phyloP scores from a whole-genome alignment of 2,888 invertebrate species.

The Nephrotoma appendiculata region DNA sequence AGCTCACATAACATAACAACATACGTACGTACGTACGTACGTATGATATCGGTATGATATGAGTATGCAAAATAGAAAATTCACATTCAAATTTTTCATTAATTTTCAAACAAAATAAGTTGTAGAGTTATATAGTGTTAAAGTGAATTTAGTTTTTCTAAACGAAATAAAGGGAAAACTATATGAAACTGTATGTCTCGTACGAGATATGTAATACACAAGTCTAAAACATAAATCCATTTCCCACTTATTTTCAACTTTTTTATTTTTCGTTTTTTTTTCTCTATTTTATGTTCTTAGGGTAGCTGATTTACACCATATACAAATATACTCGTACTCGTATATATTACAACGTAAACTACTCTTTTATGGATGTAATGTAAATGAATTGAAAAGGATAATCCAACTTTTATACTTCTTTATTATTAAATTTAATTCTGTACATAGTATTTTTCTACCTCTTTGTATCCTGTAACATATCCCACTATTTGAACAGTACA shows the following conservation, averaged over 20 bases:
- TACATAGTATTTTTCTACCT: too few species aligned
- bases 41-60: too few species aligned
- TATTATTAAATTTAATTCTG: not conserved
- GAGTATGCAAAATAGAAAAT: too few species aligned
- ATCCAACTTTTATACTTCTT: not conserved
- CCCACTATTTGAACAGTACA: too few species aligned
- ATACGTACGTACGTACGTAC: too few species aligned
- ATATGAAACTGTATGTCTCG: not conserved
- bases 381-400: not conserved
- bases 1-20: too few species aligned
- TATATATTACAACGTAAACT: not conserved
- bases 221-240: not conserved
- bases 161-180: not conserved
- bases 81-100: not conserved
- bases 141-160: not conserved
- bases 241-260: not conserved
- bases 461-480: too few species aligned
- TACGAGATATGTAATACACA: not conserved
- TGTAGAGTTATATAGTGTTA: not conserved
- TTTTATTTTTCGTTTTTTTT: not conserved
- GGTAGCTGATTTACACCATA: not conserved
- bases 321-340: not conserved
- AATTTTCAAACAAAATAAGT: not conserved
- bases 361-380: not conserved
- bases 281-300: not conserved